A percentile compares a stretch with the other conserved stretches of the same genome.
These are phyloP conservation scores for Pocillopora damicornis DNA, from an alignment of 64 coral and sea anemone species.

Conservation along the genomic window DNA sequence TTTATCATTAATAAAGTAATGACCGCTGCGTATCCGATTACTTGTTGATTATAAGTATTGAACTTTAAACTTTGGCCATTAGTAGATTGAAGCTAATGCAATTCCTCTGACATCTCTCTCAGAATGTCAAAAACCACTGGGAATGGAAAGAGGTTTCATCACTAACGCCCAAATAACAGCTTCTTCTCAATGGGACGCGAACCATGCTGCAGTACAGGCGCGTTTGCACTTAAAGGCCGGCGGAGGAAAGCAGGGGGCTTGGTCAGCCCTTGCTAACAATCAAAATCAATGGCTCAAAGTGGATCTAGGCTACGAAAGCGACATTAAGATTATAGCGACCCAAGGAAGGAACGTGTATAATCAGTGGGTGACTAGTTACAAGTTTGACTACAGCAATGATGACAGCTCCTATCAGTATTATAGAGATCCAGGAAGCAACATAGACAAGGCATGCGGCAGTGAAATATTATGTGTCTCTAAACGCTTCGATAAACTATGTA, in stretches of 20 bases:
- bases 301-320: background rate
- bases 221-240: conserved; percentile 4
- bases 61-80: no score
- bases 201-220: conserved; percentile 3
- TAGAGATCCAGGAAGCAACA: background rate
- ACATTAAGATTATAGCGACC: background rate
- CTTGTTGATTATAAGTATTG: no score
- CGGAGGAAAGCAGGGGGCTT: background rate
- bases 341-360: conserved; percentile 1
- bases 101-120: background rate
- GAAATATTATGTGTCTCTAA: background rate
- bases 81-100: no score
- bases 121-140: conserved; percentile 8
- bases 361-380: conserved; percentile 30
- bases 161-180: background rate
- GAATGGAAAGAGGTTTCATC: conserved; percentile 34
- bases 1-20: no score
- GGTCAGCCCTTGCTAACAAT: background rate
- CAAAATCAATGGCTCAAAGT: conserved; percentile 19
- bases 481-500: background rate
- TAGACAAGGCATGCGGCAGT: background rate
- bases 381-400: background rate
- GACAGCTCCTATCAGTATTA: background rate
- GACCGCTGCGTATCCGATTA: no score
- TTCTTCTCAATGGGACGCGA: background rate